phyloP scores from a whole-genome alignment of 2,888 invertebrate species.

The Drosophila meridionalis region DNA sequence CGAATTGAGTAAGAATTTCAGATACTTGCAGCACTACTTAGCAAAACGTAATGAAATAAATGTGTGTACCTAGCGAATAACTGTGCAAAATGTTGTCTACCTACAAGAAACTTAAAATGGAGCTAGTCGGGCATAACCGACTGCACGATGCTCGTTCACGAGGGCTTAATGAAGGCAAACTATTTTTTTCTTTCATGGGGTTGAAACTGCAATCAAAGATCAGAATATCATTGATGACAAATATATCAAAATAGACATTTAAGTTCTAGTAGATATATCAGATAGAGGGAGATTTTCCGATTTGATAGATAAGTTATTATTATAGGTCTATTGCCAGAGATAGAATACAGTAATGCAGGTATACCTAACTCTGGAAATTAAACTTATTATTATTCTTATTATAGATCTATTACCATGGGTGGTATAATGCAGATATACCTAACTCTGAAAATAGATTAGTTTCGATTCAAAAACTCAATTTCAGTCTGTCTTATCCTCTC shows the following conservation, averaged over 20 bases:
- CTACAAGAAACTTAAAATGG: neutral
- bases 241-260: no score
- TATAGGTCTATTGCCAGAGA: neutral
- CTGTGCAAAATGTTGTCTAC: constrained; percentile 31
- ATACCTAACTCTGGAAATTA: no score
- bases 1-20: neutral
- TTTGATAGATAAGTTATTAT: neutral
- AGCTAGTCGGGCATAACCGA: neutral
- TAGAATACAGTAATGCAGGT: no score
- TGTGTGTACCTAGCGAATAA: constrained; percentile 57
- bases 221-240: no score
- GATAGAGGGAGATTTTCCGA: neutral
- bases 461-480: neutral
- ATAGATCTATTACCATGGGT: no score
- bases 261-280: no score
- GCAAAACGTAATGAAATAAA: constrained; percentile 38
- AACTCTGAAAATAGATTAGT: no score
- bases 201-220: neutral
- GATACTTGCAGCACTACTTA: constrained; percentile 57
- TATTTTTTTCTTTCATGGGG: no score
- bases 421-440: no score
- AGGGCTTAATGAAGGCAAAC: neutral
- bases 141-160: neutral
- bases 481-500: no score
- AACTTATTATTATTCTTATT: no score